Evolutionary conservation across 92 coral and sea anemone species (phyloP).

Genomic region (Paragorgia papillata): DNA sequence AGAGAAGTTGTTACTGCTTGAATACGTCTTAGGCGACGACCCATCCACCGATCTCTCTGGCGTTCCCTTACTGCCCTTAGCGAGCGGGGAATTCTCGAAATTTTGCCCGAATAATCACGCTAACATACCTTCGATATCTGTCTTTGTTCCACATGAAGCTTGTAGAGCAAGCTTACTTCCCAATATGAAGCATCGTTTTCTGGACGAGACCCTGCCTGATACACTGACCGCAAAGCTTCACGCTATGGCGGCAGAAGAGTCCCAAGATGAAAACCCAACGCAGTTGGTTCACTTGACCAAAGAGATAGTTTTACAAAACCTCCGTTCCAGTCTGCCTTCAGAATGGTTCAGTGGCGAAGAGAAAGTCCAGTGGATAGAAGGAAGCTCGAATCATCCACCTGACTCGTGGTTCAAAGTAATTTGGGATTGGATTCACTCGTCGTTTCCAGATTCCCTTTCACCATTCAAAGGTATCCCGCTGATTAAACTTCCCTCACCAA

Average conservation of each 20-base stretch:
- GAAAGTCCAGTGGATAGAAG: slow-evolving; percentile 38
- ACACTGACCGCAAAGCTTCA: slow-evolving; percentile 56
- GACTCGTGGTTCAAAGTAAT: slow-evolving; percentile 45
- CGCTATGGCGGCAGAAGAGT: slow-evolving; percentile 43
- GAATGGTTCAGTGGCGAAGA: slow-evolving; percentile 42
- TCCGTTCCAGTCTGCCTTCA: slow-evolving; percentile 27
- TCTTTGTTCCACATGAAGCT: slow-evolving; percentile 65
- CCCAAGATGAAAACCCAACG: background rate
- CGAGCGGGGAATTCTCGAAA: slow-evolving; percentile 65
- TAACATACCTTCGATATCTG: slow-evolving; percentile 53
- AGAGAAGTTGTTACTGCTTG: slow-evolving; percentile 70
- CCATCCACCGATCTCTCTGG: slow-evolving; percentile 66
- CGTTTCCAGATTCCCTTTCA: slow-evolving; percentile 23
- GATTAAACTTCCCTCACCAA: slow-evolving; percentile 9
- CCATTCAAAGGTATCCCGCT: slow-evolving; percentile 44
- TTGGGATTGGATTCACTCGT: slow-evolving; percentile 54
- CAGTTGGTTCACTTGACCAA: slow-evolving; percentile 41
- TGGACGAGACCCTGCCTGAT: slow-evolving; percentile 67
- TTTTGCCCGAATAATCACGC: slow-evolving; percentile 61
- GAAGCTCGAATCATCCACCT: slow-evolving; percentile 34
- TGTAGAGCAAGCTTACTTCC: slow-evolving; percentile 75
- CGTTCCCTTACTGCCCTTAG: slow-evolving; percentile 86
- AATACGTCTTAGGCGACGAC: slow-evolving; percentile 75
- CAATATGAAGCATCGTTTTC: slow-evolving; percentile 64
- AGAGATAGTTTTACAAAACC: slow-evolving; percentile 10